Conservation (phyloP, 1,140 invertebrate genomes). For the Calosoma granatense region DNA sequence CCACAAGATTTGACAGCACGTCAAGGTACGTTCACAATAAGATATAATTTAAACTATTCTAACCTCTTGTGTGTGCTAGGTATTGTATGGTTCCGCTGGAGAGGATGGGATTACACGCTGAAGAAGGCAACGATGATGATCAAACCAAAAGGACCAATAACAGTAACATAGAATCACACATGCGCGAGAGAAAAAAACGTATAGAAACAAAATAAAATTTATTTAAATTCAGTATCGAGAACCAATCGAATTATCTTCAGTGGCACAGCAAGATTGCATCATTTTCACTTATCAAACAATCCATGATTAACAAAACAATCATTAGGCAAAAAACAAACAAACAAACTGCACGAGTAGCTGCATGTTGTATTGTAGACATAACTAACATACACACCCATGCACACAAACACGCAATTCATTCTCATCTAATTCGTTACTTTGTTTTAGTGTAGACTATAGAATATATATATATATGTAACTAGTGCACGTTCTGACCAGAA, state of each 20-base stretch:
- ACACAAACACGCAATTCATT: conserved; percentile 6
- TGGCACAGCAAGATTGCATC: conserved; percentile 9
- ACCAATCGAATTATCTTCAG: conserved; percentile 1
- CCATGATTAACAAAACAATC: no score
- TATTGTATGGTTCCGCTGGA: conserved; percentile 90
- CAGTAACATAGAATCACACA: conserved; percentile 36
- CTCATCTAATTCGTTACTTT: not conserved
- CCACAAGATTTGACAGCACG: conserved; percentile 78
- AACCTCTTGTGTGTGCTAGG: conserved; percentile 39
- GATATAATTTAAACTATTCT: not conserved
- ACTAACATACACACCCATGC: no score
- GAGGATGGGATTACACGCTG: conserved; percentile 86
- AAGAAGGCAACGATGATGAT: conserved; percentile 88
- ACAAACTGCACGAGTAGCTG: no score
- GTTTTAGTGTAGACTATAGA: not conserved
- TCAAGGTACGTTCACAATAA: conserved; percentile 53
- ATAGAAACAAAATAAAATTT: conserved; percentile 15
- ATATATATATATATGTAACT: not conserved
- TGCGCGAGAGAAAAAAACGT: conserved; percentile 13
- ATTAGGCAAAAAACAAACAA: no score
- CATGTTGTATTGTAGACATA: no score
- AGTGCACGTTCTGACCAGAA: not conserved
- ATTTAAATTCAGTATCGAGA: conserved; percentile 8
- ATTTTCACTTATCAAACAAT: no score
- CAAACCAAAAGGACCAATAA: conserved; percentile 58